These are phyloP conservation scores for Macropis europaea DNA, from an alignment of 2,888 invertebrate species.

Conservation along the genomic window DNA sequence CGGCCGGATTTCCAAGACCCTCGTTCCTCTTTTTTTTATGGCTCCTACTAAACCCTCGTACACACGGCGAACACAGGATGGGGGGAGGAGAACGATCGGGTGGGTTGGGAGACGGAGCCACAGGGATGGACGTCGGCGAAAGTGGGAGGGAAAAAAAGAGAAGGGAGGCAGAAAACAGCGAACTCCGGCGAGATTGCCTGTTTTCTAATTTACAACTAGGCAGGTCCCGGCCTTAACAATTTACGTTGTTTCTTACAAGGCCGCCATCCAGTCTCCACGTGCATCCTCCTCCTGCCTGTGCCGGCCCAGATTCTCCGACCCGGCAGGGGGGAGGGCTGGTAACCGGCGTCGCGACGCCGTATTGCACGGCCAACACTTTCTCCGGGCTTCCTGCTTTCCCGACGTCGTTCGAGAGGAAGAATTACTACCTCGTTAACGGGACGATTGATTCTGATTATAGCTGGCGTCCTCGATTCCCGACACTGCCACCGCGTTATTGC, in stretches of 20 bases:
- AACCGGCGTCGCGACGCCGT: constrained; percentile 68
- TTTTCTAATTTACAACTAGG: constrained; percentile 79
- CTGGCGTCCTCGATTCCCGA: constrained; percentile 39
- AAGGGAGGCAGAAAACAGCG: constrained; percentile 27
- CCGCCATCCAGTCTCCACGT: constrained; percentile 56
- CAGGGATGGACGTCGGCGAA: background rate
- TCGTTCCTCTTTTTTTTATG: constrained; percentile 50
- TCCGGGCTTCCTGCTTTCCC: constrained; percentile 2
- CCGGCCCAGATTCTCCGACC: constrained; percentile 42
- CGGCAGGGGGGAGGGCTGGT: constrained; percentile 64
- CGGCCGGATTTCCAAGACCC: constrained; percentile 54
- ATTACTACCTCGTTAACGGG: constrained; percentile 56
- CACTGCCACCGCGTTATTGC: constrained; percentile 29
- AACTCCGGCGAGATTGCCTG: constrained; percentile 75
- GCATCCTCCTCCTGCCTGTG: constrained; percentile 26
- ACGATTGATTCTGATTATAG: constrained; percentile 58
- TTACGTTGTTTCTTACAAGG: constrained; percentile 71
- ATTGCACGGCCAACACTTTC: constrained; percentile 61
- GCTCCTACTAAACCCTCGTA: constrained; percentile 44
- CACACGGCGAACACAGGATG: constrained; percentile 43
- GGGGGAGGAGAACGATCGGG: too few species aligned
- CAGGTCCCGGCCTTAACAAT: constrained; percentile 77
- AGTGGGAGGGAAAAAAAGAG: background rate
- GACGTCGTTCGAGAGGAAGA: constrained; percentile 36
- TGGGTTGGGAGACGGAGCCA: background rate